Base-by-base conservation (phyloP, 37 sponge, comb jelly and placozoan species). In the Ephydatia muelleri region DNA sequence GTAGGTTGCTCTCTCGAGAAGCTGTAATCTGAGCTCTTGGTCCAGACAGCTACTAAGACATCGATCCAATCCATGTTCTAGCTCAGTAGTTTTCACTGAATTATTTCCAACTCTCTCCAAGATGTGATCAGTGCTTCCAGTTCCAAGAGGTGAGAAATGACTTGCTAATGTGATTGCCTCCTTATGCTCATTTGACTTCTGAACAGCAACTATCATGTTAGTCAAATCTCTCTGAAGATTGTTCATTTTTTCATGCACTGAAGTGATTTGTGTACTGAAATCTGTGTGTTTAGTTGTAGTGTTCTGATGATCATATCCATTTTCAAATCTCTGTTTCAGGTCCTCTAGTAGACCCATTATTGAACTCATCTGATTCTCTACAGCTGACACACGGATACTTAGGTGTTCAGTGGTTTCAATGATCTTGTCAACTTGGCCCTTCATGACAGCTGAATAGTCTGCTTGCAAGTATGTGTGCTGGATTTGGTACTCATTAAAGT, bases 11-110 rank as follows among this genome's bases (percentile, higher is more conserved):
- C 80, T 57, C 78, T 93, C 94, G 22, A 93, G 43, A 2, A 92
- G 71, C 36, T 92, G 89, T 76, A 88, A 33, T 87, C 93, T 71
- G 74, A 92, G 49, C 57, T 92, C 89, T 39, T 79, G 83, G 25
- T 92, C 93, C 66, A 90, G 49, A 43, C 86, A 77, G 78, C 84
- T 85, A 57, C 77, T 77, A 8, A 90, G 64, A 65, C 73, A 76
- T 29, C 82, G 49, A 23, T 81, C 85, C 13, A 90, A 76, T 38
- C 84, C 77, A 65, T 80, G 81, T 5, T 90, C 86, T 37, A 90
- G 39, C 34, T 90, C 90, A 28, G 34, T 47, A 0, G 77, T 35
- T 68, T 80, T 84, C 1, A 40, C 5, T 19, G 76, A 36, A 22
- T 85, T 4, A 0, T 43, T 48, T 26, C 81, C 86, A 5, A 90